A percentile compares a stretch with the other conserved stretches of the same genome.
These are phyloP conservation scores for Sciurus niger DNA, from an alignment of 2,113 vertebrate species.

Conservation along the genomic window DNA sequence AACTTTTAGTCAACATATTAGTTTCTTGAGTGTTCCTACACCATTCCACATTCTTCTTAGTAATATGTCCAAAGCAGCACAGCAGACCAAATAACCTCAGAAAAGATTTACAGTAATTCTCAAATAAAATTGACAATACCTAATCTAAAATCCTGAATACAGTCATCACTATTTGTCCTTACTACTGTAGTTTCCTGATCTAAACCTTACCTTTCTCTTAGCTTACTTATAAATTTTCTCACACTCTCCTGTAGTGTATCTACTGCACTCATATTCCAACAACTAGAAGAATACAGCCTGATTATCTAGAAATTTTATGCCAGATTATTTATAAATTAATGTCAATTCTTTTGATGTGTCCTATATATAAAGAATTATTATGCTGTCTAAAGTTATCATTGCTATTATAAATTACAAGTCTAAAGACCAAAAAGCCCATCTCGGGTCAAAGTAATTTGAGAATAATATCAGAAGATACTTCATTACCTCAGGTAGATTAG, in stretches of 20 bases:
- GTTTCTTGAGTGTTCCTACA: neutral
- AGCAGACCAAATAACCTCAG: neutral
- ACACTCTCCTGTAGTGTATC: neutral
- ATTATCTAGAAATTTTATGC: conserved; percentile 27
- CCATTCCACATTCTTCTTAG: neutral
- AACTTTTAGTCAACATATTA: conserved; percentile 38
- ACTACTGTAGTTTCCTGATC: neutral
- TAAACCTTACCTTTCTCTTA: neutral
- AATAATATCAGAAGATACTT: neutral
- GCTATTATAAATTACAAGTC: conserved; percentile 14
- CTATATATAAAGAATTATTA: conserved; percentile 10
- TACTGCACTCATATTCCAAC: neutral
- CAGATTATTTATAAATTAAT: conserved; percentile 27
- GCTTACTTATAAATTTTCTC: neutral
- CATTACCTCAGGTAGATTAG: neutral
- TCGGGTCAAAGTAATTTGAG: neutral
- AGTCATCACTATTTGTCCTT: neutral
- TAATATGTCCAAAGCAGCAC: neutral
- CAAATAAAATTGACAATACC: conserved; percentile 11
- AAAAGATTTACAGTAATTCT: conserved; percentile 34
- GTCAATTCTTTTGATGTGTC: neutral
- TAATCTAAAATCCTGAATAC: neutral
- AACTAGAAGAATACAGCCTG: neutral
- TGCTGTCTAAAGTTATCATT: neutral
- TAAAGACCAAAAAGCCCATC: neutral